Conservation (phyloP, 2,113 vertebrate genomes). For the Cavia aperea region DNA sequence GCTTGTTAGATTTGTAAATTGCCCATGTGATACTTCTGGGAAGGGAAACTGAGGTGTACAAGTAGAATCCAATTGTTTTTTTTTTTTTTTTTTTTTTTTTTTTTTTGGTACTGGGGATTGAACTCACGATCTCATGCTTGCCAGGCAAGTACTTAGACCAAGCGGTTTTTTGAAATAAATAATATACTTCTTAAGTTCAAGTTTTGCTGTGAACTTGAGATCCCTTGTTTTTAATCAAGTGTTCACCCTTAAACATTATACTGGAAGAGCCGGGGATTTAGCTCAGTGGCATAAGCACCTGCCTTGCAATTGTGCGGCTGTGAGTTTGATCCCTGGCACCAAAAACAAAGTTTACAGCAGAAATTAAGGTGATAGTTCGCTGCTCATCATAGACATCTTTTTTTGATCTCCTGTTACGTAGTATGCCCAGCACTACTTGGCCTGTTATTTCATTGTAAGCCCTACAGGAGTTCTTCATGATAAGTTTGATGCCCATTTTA, state of each 20-base stretch:
- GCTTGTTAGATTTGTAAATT: not conserved
- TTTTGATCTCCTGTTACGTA: not conserved
- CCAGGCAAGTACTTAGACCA: too few relatives aligned
- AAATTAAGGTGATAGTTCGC: constrained; percentile 11
- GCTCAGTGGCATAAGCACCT: too few relatives aligned
- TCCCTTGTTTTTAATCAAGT: not conserved
- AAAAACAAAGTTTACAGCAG: not conserved
- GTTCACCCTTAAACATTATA: constrained; percentile 34
- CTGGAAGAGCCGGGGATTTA: too few relatives aligned
- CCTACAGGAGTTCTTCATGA: constrained; percentile 20
- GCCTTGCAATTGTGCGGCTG: too few relatives aligned
- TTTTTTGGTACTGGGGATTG: too few relatives aligned
- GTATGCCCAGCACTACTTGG: constrained; percentile 26
- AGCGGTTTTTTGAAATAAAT: not conserved
- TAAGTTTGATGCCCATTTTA: constrained; percentile 48
- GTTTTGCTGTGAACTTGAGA: not conserved
- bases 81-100: too few relatives aligned
- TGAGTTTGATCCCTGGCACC: too few relatives aligned
- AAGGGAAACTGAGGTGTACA: not conserved
- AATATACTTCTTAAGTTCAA: not conserved
- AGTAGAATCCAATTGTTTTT: constrained; percentile 6
- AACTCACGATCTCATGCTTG: too few relatives aligned
- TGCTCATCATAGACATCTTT: not conserved
- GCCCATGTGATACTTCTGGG: not conserved
- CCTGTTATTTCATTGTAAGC: constrained; percentile 22